These are phyloP conservation scores for Pollimyrus isidori DNA, from an alignment of 2,113 vertebrate genomes.

Conservation along the genomic window DNA sequence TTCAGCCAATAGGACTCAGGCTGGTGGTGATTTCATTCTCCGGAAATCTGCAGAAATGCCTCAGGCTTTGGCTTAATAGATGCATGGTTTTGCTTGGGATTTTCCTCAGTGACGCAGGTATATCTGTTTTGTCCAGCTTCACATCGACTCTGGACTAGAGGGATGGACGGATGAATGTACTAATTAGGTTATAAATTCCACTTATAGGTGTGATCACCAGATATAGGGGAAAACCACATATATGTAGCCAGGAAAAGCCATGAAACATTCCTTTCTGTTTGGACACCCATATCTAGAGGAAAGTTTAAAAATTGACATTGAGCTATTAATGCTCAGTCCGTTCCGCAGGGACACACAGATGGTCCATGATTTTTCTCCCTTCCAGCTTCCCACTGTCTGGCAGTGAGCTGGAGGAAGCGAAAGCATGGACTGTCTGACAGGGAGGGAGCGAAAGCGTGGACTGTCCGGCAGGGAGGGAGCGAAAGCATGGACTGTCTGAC, in stretches of 20 bases:
- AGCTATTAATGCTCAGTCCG: neutral
- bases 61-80: neutral
- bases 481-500: neutral
- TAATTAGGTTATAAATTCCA: neutral
- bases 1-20: neutral
- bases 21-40: neutral
- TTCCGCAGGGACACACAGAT: neutral
- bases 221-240: neutral
- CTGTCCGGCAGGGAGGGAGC: neutral
- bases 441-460: neutral
- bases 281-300: neutral
- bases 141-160: neutral
- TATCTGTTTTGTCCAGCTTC: neutral
- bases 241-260: neutral
- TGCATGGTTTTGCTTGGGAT: neutral
- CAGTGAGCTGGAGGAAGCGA: neutral
- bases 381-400: neutral
- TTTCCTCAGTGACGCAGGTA: neutral
- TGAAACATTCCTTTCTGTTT: no score
- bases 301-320: neutral
- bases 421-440: neutral
- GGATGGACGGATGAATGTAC: neutral
- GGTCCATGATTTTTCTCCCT: neutral
- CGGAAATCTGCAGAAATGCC: neutral
- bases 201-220: neutral